phyloP scores from a whole-genome alignment of 2,888 invertebrate genomes.

The Apodemia hepburni region DNA sequence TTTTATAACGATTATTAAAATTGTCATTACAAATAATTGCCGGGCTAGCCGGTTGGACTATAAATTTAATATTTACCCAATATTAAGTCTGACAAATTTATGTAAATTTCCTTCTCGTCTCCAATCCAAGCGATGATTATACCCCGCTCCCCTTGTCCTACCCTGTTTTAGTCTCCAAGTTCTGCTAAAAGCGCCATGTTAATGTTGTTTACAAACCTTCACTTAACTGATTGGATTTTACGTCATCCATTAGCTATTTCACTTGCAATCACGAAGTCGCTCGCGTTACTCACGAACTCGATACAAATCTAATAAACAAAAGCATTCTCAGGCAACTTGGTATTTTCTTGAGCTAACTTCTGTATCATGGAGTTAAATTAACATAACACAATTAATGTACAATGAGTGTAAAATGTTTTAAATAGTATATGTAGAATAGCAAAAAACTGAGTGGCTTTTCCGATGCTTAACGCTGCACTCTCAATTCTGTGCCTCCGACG shows the following conservation, averaged over 20 bases:
- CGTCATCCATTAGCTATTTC: constrained; percentile 8
- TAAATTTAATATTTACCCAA: too few relatives aligned
- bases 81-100: too few relatives aligned
- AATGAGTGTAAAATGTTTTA: background rate
- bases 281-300: constrained; percentile 5
- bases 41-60: too few relatives aligned
- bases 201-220: background rate
- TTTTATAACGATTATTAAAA: too few relatives aligned
- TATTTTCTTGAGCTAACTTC: background rate
- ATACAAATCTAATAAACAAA: constrained; percentile 14
- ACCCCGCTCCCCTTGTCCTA: too few relatives aligned
- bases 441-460: background rate
- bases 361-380: constrained; percentile 4
- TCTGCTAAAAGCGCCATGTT: too few relatives aligned
- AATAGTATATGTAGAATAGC: background rate
- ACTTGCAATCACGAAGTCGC: constrained; percentile 9
- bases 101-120: too few relatives aligned
- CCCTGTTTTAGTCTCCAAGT: too few relatives aligned
- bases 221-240: constrained; percentile 4
- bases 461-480: too few relatives aligned
- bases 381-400: constrained; percentile 21
- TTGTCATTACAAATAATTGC: too few relatives aligned
- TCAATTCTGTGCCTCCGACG: too few relatives aligned
- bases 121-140: too few relatives aligned
- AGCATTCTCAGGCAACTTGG: constrained; percentile 4